Conservation (phyloP, 2,797 vertebrate genomes). For the Anas georgica region DNA sequence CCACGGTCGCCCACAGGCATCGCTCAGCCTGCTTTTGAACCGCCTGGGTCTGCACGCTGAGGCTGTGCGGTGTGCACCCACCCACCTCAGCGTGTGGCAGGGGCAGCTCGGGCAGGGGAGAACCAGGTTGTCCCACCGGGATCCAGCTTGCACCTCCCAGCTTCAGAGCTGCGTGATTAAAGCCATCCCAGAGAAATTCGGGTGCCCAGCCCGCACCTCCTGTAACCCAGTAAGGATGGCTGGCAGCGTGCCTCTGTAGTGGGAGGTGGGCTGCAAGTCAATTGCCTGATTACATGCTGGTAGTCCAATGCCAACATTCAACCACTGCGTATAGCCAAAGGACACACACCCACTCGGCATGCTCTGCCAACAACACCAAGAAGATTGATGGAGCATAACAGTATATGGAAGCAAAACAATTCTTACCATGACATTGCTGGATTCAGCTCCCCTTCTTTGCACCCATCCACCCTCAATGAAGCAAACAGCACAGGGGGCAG, state of each 20-base stretch:
- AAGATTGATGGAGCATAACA: neutral
- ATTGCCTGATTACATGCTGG: constrained; percentile 48
- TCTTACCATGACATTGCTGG: neutral
- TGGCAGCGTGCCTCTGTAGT: neutral
- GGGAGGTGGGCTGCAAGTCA: constrained; percentile 24
- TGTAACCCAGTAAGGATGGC: neutral
- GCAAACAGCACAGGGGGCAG: neutral
- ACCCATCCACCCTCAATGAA: neutral
- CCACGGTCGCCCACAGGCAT: neutral
- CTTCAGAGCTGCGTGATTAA: neutral
- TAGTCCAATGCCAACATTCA: neutral
- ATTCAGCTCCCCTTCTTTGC: neutral
- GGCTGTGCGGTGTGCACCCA: neutral
- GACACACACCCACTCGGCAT: neutral
- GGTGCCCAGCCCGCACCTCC: neutral
- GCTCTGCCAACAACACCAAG: neutral
- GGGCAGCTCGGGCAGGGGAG: neutral
- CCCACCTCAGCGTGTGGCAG: neutral
- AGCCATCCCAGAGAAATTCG: neutral
- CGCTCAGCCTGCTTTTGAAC: neutral
- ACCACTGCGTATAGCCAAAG: neutral
- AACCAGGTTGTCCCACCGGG: neutral
- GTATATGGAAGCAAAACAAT: neutral
- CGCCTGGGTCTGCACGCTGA: neutral
- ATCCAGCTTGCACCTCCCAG: neutral